Base-by-base conservation (phyloP, 2,888 invertebrate genomes). In the Plebejus melissa region DNA sequence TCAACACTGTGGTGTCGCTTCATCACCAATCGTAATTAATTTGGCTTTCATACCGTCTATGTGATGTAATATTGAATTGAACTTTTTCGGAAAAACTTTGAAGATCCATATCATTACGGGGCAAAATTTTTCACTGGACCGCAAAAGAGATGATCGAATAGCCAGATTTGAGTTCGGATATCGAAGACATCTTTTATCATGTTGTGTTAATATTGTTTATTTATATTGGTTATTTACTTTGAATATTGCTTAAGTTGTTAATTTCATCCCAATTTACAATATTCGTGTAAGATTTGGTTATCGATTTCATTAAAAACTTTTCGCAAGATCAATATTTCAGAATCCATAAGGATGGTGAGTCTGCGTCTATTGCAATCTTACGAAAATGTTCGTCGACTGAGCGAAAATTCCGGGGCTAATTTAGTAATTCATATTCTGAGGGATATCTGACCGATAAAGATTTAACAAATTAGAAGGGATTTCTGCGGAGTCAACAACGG, bases 261-360 rank as follows among this genome's bases (percentile, higher is more conserved):
- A 75, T 74, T 46, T 71, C 13, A 58, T 54, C n/a, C 72, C 54
- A 54, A 72, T 54, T 72, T 72, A 72, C 50, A 72, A 74, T 74
- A 58, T 74, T 74, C 58, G 32, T 74, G 36, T 41, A 74, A 60
- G 36, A 74, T 74, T 74, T 74, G 74, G 74, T 74, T 74, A 22
- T 32, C n/a, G 74, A 74, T 74, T 74, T 84, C 77, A 78, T 81
- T 75, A 69, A 77, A 85, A 86, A 88, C 86, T 90, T 89, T 88
- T 88, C 89, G 93, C 82, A 90, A 91, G 93, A 85, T 86, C 85
- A 77, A 84, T 85, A 85, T 84, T 93, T 93, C 93, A 93, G 93
- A 91, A 86, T 81, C 90, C 89, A 83, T 84, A 82, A 82, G 93
- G 92, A 92, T 89, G 93, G 93, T 93, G 91, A 93, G 93, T 93